Percentiles rank a stretch among this genome's conserved stretches.
phyloP scores from a whole-genome alignment of 1,140 invertebrate genomes.

The Apolygus lucorum region DNA sequence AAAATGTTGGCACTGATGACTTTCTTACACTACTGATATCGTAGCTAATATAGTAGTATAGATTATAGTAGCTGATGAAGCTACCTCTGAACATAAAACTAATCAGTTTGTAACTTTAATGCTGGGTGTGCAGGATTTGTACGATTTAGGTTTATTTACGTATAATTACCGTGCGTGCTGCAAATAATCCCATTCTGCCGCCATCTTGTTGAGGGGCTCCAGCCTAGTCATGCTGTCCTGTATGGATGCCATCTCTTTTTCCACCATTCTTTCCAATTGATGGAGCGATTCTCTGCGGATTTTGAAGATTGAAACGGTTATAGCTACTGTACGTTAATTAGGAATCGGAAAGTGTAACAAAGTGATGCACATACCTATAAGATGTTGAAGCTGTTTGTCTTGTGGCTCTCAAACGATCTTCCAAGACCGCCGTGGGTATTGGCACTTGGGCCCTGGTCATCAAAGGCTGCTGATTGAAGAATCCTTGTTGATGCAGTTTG shows the following conservation, averaged over 20 bases:
- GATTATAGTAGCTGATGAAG: no score
- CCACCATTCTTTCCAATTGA: neutral
- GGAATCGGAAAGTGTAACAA: no score
- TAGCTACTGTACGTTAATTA: no score
- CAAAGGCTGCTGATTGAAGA: neutral
- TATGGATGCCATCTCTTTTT: constrained; percentile 2
- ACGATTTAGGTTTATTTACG: neutral
- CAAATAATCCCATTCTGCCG: neutral
- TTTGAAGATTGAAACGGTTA: neutral
- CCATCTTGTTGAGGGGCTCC: constrained; percentile 2
- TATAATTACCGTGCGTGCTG: neutral
- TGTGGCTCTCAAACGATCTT: neutral
- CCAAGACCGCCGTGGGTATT: neutral
- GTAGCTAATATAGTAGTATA: no score
- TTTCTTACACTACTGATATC: no score
- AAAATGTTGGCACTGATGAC: no score
- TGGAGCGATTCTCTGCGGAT: neutral
- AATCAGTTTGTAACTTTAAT: no score
- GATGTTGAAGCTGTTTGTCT: neutral
- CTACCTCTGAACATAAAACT: no score
- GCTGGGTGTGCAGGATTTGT: no score
- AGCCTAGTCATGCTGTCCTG: constrained; percentile 7
- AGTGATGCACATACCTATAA: neutral
- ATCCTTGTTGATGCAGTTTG: neutral
- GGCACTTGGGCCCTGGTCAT: neutral